phyloP scores from a whole-genome alignment of 2,888 invertebrate genomes.

The Ophraella communa region DNA sequence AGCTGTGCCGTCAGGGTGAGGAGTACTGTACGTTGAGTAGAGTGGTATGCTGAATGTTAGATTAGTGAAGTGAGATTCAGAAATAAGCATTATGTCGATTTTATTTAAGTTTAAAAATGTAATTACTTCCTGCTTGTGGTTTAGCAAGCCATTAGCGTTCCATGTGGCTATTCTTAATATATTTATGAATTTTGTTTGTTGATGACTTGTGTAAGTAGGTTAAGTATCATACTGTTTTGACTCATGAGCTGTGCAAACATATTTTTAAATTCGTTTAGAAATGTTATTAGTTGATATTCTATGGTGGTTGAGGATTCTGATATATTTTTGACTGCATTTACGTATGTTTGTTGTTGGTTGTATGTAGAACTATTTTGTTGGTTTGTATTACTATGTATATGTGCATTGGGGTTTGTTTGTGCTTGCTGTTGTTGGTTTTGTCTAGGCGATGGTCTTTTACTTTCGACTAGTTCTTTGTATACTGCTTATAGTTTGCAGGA shows the following conservation, averaged over 20 bases:
- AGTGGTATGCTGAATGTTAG: too few relatives aligned
- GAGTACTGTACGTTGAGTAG: too few relatives aligned
- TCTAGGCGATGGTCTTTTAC: not conserved
- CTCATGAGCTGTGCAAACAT: not conserved
- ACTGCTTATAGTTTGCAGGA: conserved; percentile 35
- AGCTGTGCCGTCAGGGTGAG: too few relatives aligned
- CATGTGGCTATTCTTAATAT: conserved; percentile 13
- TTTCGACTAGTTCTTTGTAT: conserved; percentile 15
- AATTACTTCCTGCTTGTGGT: conserved; percentile 7
- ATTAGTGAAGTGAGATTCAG: conserved; percentile 5
- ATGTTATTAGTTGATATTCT: not conserved
- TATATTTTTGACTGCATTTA: not conserved
- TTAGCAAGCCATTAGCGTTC: conserved; percentile 18
- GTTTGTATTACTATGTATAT: too few relatives aligned
- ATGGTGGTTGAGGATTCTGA: too few relatives aligned
- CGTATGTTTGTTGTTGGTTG: not conserved
- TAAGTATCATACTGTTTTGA: not conserved
- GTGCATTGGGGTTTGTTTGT: not conserved
- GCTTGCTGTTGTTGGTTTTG: not conserved
- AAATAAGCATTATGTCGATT: not conserved
- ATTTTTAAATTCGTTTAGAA: conserved; percentile 8
- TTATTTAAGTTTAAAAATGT: conserved; percentile 12
- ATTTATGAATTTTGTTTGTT: too few relatives aligned
- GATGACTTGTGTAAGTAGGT: not conserved
- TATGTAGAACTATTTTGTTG: not conserved